Evolutionary conservation across 2,797 vertebrate species (phyloP).

Genomic region (Typhlichthys eigenmanni): DNA sequence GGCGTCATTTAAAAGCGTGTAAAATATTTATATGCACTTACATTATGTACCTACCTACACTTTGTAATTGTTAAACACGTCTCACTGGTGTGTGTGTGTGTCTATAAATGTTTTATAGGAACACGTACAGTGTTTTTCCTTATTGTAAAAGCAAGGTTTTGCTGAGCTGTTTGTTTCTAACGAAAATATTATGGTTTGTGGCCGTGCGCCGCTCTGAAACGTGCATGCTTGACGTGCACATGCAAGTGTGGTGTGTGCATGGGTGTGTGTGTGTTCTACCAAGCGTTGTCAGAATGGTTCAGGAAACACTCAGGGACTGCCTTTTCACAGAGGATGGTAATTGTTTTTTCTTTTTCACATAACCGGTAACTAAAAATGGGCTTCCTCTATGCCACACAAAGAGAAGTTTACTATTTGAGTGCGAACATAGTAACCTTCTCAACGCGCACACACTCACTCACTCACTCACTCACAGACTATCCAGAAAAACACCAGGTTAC

Average conservation of each 20-base stretch:
- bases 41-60: no score
- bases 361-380: constrained; percentile 46
- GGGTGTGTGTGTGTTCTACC: background rate
- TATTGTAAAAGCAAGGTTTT: background rate
- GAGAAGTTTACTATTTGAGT: constrained; percentile 36
- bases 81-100: constrained; percentile 6
- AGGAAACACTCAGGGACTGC: constrained; percentile 41
- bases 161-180: no score
- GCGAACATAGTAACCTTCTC: constrained; percentile 37
- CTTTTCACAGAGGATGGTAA: constrained; percentile 22
- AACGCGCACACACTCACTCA: constrained; percentile 11
- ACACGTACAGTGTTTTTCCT: background rate
- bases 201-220: no score
- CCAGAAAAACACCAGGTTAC: constrained; percentile 54
- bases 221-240: background rate
- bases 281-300: constrained; percentile 28
- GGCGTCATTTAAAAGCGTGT: background rate
- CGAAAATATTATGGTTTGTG: no score
- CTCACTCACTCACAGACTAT: constrained; percentile 16
- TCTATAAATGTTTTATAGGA: constrained; percentile 5
- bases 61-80: no score
- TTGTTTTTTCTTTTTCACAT: constrained; percentile 33
- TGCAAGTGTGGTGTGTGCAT: no score
- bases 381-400: constrained; percentile 39
- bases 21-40: no score